Evolutionary conservation across 2,888 invertebrate species (phyloP), one percentile per base, ranked within the genome.

Genomic region (Subacronicta megacephala): DNA sequence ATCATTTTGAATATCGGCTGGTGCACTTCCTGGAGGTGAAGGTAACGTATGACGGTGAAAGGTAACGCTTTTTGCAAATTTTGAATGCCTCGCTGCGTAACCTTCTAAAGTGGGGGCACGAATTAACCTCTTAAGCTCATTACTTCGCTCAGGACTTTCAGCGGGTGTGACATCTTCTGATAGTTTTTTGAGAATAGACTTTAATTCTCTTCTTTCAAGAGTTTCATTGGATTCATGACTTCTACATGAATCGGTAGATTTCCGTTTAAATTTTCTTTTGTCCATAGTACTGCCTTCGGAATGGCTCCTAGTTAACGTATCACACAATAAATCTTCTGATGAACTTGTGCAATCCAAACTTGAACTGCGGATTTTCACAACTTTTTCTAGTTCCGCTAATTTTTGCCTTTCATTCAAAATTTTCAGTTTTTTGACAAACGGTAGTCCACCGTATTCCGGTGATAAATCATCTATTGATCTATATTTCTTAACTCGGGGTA

Each of bases 341-440:
- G 93, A 94, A 76, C 96, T 95, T 2, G 96, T 95, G 75, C 95
- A 96, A 78, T 98, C 98, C 80, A 98, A 93, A 77, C 97, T 98
- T 56, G 97, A 97, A 86, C 97, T 98, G 62, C 98, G 95, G 60
- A 95, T 95, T 84, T 96, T 96, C 20, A 97, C 96, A 10, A 96
- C 97, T 70, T 95, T 96, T 85, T 98, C 97, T 41, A 98, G 92
- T 83, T 97, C 97, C 29, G 97, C 97, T 62, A 98, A 88, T 90
- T 98, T 98, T 84, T 98, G 98, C 9, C 98, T 95, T 89, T 98
- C 98, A 85, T 98, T 98, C 42, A 98, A 94, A 74, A 98, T 98
- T 93, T 98, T 98, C 44, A 98, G 90, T 78, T 98, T 97, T 88
- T 98, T 98, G 0, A 98, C 98, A 82, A 98, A 98, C 0, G 98